Evolutionary conservation across 1,140 invertebrate genomes (phyloP).

Genomic region (Asbolus verrucosus): DNA sequence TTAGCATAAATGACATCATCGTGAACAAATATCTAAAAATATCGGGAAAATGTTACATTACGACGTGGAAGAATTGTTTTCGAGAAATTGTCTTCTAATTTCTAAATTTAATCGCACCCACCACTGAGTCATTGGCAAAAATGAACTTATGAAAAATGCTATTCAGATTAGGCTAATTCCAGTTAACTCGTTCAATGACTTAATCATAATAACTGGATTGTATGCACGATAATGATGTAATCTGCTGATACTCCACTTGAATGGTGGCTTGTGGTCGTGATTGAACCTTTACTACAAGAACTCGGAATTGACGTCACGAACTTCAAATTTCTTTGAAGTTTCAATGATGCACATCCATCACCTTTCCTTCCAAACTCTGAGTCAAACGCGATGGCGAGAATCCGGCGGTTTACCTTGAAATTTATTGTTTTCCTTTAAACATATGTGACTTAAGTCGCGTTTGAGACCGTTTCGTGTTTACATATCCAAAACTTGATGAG

Average conservation of each 20-base stretch:
- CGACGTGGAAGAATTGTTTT: too few species aligned
- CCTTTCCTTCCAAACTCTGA: too few species aligned
- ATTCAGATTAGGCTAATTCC: neutral
- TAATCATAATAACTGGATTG: neutral
- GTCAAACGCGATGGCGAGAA: neutral
- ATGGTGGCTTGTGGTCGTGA: neutral
- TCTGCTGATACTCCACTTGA: too few species aligned
- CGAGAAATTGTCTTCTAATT: neutral
- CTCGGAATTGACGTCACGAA: too few species aligned
- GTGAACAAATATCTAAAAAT: neutral
- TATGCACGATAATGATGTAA: constrained; percentile 11
- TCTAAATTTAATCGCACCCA: neutral
- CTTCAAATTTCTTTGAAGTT: too few species aligned
- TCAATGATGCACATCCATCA: too few species aligned
- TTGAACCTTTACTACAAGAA: constrained; percentile 8
- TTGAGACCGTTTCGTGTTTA: neutral
- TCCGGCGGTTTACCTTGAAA: constrained; percentile 13
- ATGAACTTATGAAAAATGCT: constrained; percentile 1
- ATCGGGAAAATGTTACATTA: neutral
- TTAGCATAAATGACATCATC: too few species aligned
- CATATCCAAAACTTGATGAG: neutral
- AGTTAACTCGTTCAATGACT: constrained; percentile 1
- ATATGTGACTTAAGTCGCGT: neutral
- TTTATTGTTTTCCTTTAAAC: constrained; percentile 3
- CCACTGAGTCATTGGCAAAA: neutral